These are phyloP conservation scores for Orius laevigatus DNA, from an alignment of 1,140 invertebrate genomes.

Conservation along the genomic window DNA sequence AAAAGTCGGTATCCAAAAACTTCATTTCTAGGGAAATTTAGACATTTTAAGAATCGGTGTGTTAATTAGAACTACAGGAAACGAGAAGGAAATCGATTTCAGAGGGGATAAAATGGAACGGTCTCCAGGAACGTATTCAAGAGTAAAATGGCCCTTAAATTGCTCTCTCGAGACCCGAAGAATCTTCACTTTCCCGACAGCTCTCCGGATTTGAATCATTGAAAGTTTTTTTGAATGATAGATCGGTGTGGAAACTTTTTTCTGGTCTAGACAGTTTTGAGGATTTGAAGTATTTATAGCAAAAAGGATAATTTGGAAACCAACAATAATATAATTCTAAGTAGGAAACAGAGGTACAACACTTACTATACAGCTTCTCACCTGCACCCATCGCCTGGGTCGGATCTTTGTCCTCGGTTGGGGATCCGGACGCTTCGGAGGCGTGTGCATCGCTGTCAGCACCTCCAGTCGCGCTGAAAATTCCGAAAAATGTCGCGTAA, in stretches of 20 bases:
- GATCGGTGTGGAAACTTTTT: neutral
- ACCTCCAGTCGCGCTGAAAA: slow-evolving; percentile 62
- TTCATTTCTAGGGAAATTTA: no score
- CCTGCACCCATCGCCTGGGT: slow-evolving; percentile 53
- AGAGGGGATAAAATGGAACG: no score
- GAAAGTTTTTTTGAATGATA: neutral
- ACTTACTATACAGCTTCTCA: slow-evolving; percentile 29
- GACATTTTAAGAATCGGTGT: no score
- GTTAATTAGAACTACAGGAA: no score
- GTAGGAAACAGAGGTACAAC: slow-evolving; percentile 1
- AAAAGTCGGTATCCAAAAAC: neutral
- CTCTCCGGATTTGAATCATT: neutral
- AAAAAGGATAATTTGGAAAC: no score
- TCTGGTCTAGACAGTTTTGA: neutral
- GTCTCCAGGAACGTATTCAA: no score
- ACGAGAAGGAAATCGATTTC: no score
- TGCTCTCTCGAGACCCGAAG: no score
- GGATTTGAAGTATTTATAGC: neutral
- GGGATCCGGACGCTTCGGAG: slow-evolving; percentile 38
- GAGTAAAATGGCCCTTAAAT: no score
- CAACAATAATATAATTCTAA: neutral
- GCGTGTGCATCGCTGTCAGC: slow-evolving; percentile 63
- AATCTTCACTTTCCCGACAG: neutral
- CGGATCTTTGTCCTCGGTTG: slow-evolving; percentile 58
- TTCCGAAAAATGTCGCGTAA: no score